Evolutionary conservation across 2,113 vertebrate species (phyloP).

Genomic region (Sturnus vulgaris): DNA sequence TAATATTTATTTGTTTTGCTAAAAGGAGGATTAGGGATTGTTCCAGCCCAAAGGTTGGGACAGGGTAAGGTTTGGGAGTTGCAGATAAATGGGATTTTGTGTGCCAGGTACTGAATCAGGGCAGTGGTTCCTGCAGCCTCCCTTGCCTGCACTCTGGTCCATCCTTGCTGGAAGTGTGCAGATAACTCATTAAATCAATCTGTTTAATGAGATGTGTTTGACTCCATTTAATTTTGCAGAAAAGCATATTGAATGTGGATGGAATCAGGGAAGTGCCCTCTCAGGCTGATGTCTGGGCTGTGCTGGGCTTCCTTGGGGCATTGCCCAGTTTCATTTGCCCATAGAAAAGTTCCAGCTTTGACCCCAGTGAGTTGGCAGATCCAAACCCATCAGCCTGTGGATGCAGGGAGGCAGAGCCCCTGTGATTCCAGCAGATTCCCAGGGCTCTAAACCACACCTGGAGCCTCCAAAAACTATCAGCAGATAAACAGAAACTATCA

Average conservation of each 20-base stretch:
- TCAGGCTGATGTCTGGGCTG: neutral
- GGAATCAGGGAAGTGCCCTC: neutral
- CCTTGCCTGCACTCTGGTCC: neutral
- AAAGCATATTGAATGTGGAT: neutral
- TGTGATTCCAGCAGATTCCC: neutral
- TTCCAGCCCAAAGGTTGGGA: neutral
- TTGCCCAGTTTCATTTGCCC: neutral
- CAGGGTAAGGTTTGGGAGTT: neutral
- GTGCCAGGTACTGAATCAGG: neutral
- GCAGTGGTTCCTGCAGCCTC: neutral
- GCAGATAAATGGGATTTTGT: neutral
- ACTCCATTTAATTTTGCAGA: neutral
- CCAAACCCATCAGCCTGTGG: neutral
- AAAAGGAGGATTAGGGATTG: neutral
- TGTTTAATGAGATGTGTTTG: neutral
- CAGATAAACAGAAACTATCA: neutral
- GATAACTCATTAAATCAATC: neutral
- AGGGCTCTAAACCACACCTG: neutral
- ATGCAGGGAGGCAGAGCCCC: neutral
- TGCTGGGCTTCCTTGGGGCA: neutral
- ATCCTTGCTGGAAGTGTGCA: accelerated
- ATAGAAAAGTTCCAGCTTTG: neutral
- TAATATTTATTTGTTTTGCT: neutral
- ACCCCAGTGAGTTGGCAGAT: neutral
- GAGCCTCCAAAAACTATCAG: neutral